phyloP scores from a whole-genome alignment of 2,113 vertebrate species.

The Urocolius indicus region DNA sequence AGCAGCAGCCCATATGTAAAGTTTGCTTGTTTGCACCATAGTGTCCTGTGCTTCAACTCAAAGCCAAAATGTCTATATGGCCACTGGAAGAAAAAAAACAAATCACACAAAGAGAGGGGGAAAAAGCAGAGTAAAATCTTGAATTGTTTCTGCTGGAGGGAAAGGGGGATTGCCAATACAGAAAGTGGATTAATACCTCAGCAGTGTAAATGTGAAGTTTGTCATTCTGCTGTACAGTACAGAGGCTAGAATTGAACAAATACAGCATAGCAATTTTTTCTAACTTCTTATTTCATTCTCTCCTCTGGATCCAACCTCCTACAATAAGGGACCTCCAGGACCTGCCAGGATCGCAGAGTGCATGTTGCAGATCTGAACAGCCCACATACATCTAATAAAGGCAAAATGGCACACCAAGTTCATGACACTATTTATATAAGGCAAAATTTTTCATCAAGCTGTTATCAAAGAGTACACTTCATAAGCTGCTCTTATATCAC shows the following conservation, averaged over 20 bases:
- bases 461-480: not conserved
- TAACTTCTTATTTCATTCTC: not conserved
- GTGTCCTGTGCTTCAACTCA: conserved; percentile 27
- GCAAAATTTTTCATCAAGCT: not conserved
- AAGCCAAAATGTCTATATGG: conserved; percentile 62
- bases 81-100: not conserved
- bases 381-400: not conserved
- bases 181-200: not conserved
- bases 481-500: not conserved
- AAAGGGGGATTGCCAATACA: not conserved
- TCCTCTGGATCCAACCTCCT: not conserved
- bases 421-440: not conserved
- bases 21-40: conserved; percentile 44
- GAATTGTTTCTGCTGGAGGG: not conserved
- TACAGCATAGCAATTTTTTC: not conserved
- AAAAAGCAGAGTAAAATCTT: not conserved
- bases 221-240: not conserved
- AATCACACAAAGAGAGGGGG: too few relatives aligned
- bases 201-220: not conserved
- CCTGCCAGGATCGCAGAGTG: not conserved
- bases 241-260: not conserved
- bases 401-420: not conserved
- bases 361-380: not conserved
- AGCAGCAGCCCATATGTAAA: conserved; percentile 56
- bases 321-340: rapidly evolving